phyloP scores from a whole-genome alignment of 2,113 vertebrate genomes.

The Lophura nycthemera region DNA sequence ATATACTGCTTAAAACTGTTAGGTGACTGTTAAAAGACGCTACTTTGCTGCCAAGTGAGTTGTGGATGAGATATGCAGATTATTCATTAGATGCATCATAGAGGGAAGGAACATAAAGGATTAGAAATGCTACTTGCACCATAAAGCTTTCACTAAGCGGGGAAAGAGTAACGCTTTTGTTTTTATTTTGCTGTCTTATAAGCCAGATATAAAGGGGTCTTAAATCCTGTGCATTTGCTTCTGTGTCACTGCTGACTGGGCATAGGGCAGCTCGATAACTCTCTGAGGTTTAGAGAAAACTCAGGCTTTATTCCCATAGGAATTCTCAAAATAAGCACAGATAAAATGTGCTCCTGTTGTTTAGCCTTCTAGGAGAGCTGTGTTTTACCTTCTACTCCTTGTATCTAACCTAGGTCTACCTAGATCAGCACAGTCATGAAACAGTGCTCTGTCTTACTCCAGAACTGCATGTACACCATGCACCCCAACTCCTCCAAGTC shows the following conservation, averaged over 20 bases:
- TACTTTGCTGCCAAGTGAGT: conserved; percentile 57
- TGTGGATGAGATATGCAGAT: conserved; percentile 43
- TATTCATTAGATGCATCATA: conserved; percentile 56
- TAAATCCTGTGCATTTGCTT: background rate
- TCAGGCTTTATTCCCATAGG: background rate
- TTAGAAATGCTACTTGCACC: conserved; percentile 33
- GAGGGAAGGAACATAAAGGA: conserved; percentile 43
- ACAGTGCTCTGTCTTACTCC: fast-evolving
- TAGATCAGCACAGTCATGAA: background rate
- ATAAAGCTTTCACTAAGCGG: conserved; percentile 57
- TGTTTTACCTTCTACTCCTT: background rate
- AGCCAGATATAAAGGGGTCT: conserved; percentile 5
- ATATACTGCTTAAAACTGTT: background rate
- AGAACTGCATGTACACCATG: background rate
- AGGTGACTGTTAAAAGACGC: conserved; percentile 15
- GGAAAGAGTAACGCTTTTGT: conserved; percentile 31
- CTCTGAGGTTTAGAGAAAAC: background rate
- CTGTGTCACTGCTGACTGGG: background rate
- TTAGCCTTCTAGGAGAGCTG: background rate
- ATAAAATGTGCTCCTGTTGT: background rate
- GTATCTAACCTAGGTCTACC: background rate
- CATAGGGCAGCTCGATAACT: conserved; percentile 4
- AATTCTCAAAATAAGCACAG: background rate
- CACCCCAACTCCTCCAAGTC: background rate
- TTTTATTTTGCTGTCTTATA: conserved; percentile 49